Conservation (phyloP, 2,113 vertebrate species). For the Marcusenius ussheri region DNA sequence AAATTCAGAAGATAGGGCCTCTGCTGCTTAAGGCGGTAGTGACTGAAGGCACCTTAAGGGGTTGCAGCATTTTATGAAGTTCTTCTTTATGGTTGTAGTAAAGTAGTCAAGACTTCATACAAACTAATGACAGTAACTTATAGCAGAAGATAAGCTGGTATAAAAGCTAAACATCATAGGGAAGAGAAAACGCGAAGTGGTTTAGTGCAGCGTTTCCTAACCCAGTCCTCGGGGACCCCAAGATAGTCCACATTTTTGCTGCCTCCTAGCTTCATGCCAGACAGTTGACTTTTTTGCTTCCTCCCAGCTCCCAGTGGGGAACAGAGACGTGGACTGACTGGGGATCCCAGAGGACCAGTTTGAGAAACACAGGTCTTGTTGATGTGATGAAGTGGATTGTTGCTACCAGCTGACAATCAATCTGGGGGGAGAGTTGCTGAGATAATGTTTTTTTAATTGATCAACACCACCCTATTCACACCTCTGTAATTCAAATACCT, state of each 20-base stretch:
- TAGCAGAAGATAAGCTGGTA: not conserved
- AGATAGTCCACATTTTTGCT: not conserved
- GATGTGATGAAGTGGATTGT: not conserved
- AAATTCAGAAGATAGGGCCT: not conserved
- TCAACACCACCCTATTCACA: not conserved
- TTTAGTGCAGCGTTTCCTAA: not conserved
- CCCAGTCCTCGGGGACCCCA: not conserved
- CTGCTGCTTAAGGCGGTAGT: not conserved
- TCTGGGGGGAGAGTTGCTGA: not conserved
- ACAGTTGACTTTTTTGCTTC: not conserved
- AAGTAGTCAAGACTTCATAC: not conserved
- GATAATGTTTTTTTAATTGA: not conserved
- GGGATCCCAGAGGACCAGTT: not conserved
- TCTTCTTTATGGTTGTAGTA: not conserved
- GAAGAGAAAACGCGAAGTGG: not conserved
- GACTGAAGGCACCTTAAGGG: not conserved
- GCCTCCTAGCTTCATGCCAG: not conserved
- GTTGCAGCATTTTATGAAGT: not conserved
- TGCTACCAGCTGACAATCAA: not conserved
- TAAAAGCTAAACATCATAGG: not conserved
- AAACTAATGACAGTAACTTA: not conserved
- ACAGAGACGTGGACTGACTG: not conserved
- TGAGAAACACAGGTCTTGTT: not conserved
- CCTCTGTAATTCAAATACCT: not conserved
- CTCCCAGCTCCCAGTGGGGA: not conserved